These are phyloP conservation scores for Drosophila prostipennis DNA, from an alignment of 2,888 invertebrate genomes.

Conservation along the genomic window DNA sequence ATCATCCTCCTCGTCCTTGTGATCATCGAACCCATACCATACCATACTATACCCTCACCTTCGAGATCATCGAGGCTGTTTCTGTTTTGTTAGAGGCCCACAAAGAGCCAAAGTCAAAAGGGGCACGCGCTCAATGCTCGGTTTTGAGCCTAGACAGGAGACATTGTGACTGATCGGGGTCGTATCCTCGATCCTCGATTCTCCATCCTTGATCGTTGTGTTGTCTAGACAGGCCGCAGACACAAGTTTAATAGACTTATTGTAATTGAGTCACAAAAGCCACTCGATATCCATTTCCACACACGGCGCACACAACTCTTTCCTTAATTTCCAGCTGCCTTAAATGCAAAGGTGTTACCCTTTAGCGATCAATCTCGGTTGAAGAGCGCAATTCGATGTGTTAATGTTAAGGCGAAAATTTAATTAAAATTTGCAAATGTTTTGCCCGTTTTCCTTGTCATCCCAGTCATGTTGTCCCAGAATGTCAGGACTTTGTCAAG, in stretches of 20 bases:
- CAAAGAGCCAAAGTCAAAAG: slow-evolving; percentile 77
- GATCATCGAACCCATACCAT: too few species aligned
- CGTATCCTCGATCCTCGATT: slow-evolving; percentile 2
- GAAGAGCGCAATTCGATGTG: slow-evolving; percentile 60
- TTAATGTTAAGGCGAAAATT: slow-evolving; percentile 63
- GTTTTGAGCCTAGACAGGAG: slow-evolving; percentile 29
- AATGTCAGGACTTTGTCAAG: slow-evolving; percentile 45
- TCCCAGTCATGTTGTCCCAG: slow-evolving; percentile 23
- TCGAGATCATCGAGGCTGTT: slow-evolving; percentile 23
- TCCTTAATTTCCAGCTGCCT: slow-evolving; percentile 34
- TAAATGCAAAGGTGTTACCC: slow-evolving; percentile 45
- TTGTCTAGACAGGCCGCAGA: slow-evolving; percentile 73
- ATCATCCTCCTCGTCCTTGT: slow-evolving; percentile 32
- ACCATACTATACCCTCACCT: slow-evolving; percentile 18
- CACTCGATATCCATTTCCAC: slow-evolving; percentile 65
- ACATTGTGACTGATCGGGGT: slow-evolving; percentile 53
- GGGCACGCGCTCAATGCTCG: slow-evolving; percentile 62
- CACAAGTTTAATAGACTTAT: slow-evolving; percentile 79
- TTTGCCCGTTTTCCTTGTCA: slow-evolving; percentile 36
- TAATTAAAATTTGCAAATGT: slow-evolving; percentile 68
- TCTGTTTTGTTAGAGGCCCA: slow-evolving; percentile 66
- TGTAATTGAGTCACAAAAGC: slow-evolving; percentile 80
- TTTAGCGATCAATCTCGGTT: slow-evolving; percentile 10
- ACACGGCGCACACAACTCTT: slow-evolving; percentile 58
- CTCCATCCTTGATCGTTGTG: slow-evolving; percentile 3